Evolutionary conservation across 1,140 invertebrate species (phyloP), one percentile per base, ranked within the genome.

Genomic region (Epicauta chinensis): DNA sequence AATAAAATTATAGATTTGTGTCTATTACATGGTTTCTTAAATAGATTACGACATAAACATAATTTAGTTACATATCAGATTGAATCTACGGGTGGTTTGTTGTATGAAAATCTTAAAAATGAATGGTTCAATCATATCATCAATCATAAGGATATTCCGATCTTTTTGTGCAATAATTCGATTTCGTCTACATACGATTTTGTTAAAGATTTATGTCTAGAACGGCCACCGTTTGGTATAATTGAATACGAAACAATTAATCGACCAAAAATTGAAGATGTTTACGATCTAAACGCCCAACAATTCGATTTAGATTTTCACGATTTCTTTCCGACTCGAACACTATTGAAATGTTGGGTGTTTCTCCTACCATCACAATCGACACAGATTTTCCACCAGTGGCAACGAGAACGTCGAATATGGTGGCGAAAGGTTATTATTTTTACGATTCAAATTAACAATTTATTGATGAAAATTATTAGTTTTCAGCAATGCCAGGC

Each of bases 351-450:
- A 59, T 71, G 58, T 35, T 61, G 49, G 32, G 47, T 68, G 55
- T 75, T 73, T 61, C 45, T 70, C 17, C 13, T 62, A 29, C 65
- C 68, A 7, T 55, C 66, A 34, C 69, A 75, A 60, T 59, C 71
- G 12, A 74, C 71, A 64, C 75, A 76, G 54, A 75, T 79, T 64
- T 84, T 83, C 65, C 77, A 83, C 60, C 78, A 82, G 44, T 81
- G 82, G 70, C 86, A 88, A 61, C 76, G 82, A 55, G 80, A 86
- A 62, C 77, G 85, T 49, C 86, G 85, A 67, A 80, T 84, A 52
- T 91, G 87, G 87, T 91, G 87, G 87, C 81, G 83, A 63, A 84
- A 81, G 68, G 77, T n/a, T n/a, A n/a, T n/a, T n/a, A n/a, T n/a
- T n/a, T n/a, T n/a, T 76, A 74, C 78, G 58, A 62, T 60, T 48